These are phyloP conservation scores for Pristionchus pacificus DNA, from an alignment of 1,140 invertebrate species.

Conservation along the genomic window DNA sequence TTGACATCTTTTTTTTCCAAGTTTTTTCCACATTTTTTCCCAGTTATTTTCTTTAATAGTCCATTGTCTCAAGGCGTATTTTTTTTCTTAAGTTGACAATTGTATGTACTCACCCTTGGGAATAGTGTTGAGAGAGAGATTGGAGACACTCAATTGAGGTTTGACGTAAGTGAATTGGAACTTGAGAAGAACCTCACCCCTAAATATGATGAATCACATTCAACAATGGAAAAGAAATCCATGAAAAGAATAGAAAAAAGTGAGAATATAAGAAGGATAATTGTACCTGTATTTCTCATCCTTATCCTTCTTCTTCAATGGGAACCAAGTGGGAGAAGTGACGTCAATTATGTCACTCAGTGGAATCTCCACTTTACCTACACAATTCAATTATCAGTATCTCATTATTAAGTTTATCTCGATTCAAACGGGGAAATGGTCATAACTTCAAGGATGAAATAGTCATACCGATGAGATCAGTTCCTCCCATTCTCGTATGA, in stretches of 20 bases:
- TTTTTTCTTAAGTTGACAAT: no score
- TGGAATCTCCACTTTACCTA: background rate
- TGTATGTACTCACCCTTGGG: background rate
- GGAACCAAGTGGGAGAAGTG: constrained; percentile 18
- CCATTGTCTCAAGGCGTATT: no score
- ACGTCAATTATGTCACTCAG: background rate
- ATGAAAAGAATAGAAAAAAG: no score
- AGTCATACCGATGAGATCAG: background rate
- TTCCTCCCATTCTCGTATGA: background rate
- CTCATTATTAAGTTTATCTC: background rate
- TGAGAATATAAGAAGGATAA: background rate
- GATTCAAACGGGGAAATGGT: no score
- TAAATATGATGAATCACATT: no score
- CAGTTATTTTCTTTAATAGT: no score
- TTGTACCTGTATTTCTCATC: constrained; percentile 18
- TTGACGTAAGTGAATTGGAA: constrained; percentile 24
- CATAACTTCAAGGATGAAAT: no score
- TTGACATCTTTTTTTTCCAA: background rate
- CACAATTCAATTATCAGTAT: no score
- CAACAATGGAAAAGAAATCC: no score
- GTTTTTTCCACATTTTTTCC: no score
- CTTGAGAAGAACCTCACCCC: constrained; percentile 27
- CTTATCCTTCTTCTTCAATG: constrained; percentile 22
- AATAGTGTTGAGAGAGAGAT: constrained; percentile 17
- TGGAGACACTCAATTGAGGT: constrained; percentile 16